Evolutionary conservation across 2,797 vertebrate species (phyloP), one percentile per base, ranked within the genome.

Genomic region (Xiphorhynchus erythropygius): DNA sequence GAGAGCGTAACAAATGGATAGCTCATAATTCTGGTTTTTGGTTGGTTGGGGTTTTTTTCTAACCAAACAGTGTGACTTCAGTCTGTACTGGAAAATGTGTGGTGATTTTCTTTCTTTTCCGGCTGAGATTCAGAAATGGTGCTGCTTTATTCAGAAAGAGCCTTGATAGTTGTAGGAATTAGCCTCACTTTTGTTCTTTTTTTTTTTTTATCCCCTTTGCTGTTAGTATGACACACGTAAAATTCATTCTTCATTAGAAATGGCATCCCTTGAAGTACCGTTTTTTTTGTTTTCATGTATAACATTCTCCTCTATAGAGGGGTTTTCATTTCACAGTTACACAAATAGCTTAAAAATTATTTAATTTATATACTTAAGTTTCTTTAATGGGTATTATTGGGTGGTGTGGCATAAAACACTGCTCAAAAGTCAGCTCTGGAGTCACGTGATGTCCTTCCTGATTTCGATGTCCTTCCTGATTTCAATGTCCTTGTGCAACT

Each of bases 1-100:
- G 39, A 35, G 42, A 86, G 35, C 49, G 64, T 95, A 93, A 96
- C 42, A 95, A 94, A 94, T 86, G 57, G 69, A 14, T 93, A 83
- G 75, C 57, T 90, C 85, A 63, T 74, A 87, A 71, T 78, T 93
- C 56, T 84, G 1, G 1, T 1, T 84, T 55, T 75, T 76, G 21
- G 62, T 95, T 59, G 4, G 7, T 68, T 75, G 10, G 1, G 0
- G 5, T 19, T 44, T 63, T 78, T 44, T 63, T 78, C 47, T 30
- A 8, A 8, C 23, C 16, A 30, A 67, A 24, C 15, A 37, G 5
- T 8, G 11, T 75, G 10, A 4, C 16, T 70, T 60, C 37, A 30
- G 59, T 81, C 24, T 78, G 21, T 32, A 33, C 30, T 53, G 30
- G 39, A 50, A 50, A 24, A 23, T 2, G 23, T 8, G 37, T 28